These are phyloP conservation scores for Agrilus mali DNA, from an alignment of 2,888 invertebrate species.

Conservation along the genomic window DNA sequence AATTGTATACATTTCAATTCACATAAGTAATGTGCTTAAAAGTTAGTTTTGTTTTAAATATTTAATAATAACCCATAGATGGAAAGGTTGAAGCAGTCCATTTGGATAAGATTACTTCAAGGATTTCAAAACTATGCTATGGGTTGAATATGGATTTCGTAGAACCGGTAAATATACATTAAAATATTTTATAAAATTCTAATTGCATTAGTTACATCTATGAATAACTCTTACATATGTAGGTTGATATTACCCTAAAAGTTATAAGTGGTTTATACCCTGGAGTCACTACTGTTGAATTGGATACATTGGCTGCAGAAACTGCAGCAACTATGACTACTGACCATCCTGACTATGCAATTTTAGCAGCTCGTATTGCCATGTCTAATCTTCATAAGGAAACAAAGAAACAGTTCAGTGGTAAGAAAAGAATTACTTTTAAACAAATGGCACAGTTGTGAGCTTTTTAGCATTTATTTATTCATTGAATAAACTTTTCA, in stretches of 20 bases:
- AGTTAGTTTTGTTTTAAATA: background rate
- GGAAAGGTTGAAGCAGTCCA: slow-evolving; percentile 85
- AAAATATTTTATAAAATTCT: background rate
- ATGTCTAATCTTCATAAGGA: slow-evolving; percentile 97
- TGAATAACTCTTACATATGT: slow-evolving; percentile 8
- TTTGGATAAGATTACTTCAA: slow-evolving; percentile 95
- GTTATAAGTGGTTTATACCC: slow-evolving; percentile 92
- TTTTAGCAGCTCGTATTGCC: slow-evolving; percentile 80
- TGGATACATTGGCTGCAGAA: slow-evolving; percentile 97
- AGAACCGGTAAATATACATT: slow-evolving; percentile 77
- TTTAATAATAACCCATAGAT: slow-evolving; percentile 40
- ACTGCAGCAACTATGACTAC: slow-evolving; percentile 98
- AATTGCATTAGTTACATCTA: background rate
- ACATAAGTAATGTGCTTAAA: background rate
- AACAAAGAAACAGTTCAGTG: slow-evolving; percentile 87
- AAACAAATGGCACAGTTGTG: background rate
- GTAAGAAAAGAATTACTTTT: slow-evolving; percentile 34
- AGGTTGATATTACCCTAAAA: slow-evolving; percentile 76
- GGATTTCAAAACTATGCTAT: slow-evolving; percentile 91
- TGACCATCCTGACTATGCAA: slow-evolving; percentile 92
- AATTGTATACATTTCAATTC: no score
- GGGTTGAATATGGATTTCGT: slow-evolving; percentile 92
- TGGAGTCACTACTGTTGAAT: slow-evolving; percentile 92
- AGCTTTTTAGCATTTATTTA: background rate
- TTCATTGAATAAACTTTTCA: no score